Evolutionary conservation across 2,797 vertebrate species (phyloP).

Genomic region (Gambusia yucatana): DNA sequence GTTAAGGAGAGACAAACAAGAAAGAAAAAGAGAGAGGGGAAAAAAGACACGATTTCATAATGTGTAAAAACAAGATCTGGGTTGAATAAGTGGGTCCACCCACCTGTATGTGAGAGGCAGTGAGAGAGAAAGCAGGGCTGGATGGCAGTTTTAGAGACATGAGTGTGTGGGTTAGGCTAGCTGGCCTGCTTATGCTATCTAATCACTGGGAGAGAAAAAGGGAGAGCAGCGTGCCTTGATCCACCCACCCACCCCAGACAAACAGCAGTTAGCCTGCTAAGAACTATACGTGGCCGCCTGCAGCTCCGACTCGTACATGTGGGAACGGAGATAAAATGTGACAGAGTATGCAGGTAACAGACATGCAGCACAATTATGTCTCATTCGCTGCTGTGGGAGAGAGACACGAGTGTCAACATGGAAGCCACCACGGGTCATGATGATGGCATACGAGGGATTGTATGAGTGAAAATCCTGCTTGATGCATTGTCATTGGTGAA

Average conservation of each 20-base stretch:
- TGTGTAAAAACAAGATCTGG: conserved; percentile 83
- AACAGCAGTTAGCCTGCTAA: conserved; percentile 76
- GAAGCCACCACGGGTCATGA: conserved; percentile 55
- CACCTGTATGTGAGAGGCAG: conserved; percentile 84
- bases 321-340: conserved; percentile 59
- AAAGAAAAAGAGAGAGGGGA: conserved; percentile 41
- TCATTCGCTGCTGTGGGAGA: conserved; percentile 52
- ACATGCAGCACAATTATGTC: conserved; percentile 68
- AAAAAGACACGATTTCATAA: conserved; percentile 78
- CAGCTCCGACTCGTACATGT: conserved; percentile 60
- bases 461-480: conserved; percentile 16
- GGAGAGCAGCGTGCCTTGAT: conserved; percentile 82
- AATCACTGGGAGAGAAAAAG: conserved; percentile 81
- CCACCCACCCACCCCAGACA: conserved; percentile 83
- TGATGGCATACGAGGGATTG: conserved; percentile 31
- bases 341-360: conserved; percentile 69
- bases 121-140: conserved; percentile 73
- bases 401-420: conserved; percentile 66
- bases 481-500: conserved; percentile 37
- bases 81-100: conserved; percentile 88
- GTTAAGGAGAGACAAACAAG: conserved; percentile 57
- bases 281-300: conserved; percentile 66
- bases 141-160: conserved; percentile 82
- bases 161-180: conserved; percentile 85
- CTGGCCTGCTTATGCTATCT: conserved; percentile 80